Evolutionary conservation across 2,113 vertebrate genomes (phyloP).

Genomic region (Laticauda laticaudata): DNA sequence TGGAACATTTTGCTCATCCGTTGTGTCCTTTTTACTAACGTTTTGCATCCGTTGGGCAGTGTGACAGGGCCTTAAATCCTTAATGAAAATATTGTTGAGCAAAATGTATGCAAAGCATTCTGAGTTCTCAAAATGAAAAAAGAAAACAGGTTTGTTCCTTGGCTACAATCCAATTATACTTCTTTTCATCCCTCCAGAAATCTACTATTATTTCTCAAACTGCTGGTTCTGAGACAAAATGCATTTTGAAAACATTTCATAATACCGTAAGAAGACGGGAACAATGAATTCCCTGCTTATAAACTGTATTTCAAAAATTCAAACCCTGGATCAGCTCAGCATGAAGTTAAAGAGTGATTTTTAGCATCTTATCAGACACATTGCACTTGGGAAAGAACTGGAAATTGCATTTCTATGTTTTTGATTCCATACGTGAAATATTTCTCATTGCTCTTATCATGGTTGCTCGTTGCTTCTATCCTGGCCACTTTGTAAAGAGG

Average conservation of each 20-base stretch:
- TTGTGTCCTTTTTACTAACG: no score
- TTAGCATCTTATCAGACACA: background rate
- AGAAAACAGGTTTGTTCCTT: background rate
- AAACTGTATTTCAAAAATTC: background rate
- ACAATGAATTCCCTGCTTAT: background rate
- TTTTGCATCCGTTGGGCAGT: no score
- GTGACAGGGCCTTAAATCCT: no score
- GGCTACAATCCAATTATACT: background rate
- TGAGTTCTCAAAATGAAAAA: background rate
- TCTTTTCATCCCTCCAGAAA: background rate
- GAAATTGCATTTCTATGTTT: slow-evolving; percentile 39
- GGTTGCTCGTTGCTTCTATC: no score
- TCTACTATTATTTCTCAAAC: background rate
- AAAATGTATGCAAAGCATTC: background rate
- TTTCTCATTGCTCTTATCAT: slow-evolving; percentile 41
- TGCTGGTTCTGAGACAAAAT: background rate
- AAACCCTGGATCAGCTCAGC: background rate
- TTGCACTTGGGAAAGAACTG: background rate
- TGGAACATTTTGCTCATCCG: no score
- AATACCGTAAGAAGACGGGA: background rate
- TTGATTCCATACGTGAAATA: slow-evolving; percentile 56
- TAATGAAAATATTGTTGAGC: background rate
- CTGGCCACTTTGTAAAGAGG: no score
- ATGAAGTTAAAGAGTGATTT: background rate
- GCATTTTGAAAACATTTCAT: background rate